Base-by-base conservation (phyloP, 2,888 invertebrate genomes). In the Athrips mouffetella region DNA sequence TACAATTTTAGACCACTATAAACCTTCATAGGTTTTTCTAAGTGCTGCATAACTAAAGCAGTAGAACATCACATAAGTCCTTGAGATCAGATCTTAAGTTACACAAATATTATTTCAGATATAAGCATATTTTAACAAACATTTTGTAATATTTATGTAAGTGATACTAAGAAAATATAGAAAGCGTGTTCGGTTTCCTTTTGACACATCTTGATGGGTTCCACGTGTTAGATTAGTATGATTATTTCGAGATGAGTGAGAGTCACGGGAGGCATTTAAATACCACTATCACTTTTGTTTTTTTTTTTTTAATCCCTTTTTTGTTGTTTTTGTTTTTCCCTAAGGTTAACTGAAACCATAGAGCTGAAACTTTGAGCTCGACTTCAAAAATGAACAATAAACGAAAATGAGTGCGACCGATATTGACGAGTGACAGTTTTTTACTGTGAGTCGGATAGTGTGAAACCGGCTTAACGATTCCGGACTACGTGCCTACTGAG, bases 401-500 rank as follows among this genome's bases (percentile, higher is more conserved):
- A 54, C 50, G 49, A 65, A 58, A 67, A 75, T 75, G 74, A 70
- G 72, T 70, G 61, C 61, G 50, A 64, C 62, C 63, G 60, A 60
- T 59, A 52, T 62, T 64, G 59, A 67, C 55, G 55, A 66, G 65
- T 66, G 65, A 48, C 48, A 54, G 55, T 51, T 56, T 50, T 41
- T 70, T 66, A 58, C 61, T 66, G 69, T 73, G 67, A 63, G 18
- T 31, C 10, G 55, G 51, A 59, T 51, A 54, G 66, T 67, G 67
- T 63, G 59, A 53, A 30, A 59, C 60, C 65, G 70, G 72, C 69
- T 63, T 67, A 60, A 79, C 59, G 60, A 84, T 83, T 82, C 84
- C 85, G 68, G 84, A 84, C 73, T 83, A 79, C 84, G 70, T 66
- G 53, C 62, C 74, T 46, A 60, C 69, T 44, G 81, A 81, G 65